A percentile compares a stretch with the other conserved stretches of the same genome.
Evolutionary conservation across 2,888 invertebrate genomes (phyloP).

Genomic region (Phortica magna): DNA sequence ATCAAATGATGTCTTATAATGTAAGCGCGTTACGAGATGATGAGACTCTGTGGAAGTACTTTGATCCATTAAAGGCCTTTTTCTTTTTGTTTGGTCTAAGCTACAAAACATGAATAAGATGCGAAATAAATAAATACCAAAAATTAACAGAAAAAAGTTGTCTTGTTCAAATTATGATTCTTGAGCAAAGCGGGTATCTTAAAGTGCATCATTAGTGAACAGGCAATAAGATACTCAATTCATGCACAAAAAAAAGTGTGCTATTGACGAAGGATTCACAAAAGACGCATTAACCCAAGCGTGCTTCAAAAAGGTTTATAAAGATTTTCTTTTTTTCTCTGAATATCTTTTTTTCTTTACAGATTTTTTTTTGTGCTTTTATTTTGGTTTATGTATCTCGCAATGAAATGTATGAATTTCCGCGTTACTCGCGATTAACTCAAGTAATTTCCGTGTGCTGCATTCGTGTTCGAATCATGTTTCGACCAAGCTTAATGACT

Average conservation of each 20-base stretch:
- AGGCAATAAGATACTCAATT: not conserved
- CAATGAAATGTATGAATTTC: not conserved
- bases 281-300: not conserved
- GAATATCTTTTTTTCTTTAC: not conserved
- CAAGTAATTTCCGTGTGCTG: not conserved
- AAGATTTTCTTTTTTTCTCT: too few relatives aligned
- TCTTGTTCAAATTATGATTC: too few relatives aligned
- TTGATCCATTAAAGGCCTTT: too few relatives aligned
- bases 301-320: too few relatives aligned
- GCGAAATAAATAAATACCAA: too few relatives aligned
- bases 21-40: not conserved
- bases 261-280: not conserved
- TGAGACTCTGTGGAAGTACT: too few relatives aligned
- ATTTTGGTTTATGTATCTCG: not conserved
- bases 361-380: not conserved
- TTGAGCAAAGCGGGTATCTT: too few relatives aligned
- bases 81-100: too few relatives aligned
- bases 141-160: too few relatives aligned
- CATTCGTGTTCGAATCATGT: not conserved
- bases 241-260: not conserved
- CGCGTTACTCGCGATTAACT: not conserved
- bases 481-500: not conserved
- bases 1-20: not conserved
- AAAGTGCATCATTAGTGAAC: too few relatives aligned
- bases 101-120: too few relatives aligned